phyloP scores from a whole-genome alignment of 1,140 invertebrate genomes.

The Eueides isabella region DNA sequence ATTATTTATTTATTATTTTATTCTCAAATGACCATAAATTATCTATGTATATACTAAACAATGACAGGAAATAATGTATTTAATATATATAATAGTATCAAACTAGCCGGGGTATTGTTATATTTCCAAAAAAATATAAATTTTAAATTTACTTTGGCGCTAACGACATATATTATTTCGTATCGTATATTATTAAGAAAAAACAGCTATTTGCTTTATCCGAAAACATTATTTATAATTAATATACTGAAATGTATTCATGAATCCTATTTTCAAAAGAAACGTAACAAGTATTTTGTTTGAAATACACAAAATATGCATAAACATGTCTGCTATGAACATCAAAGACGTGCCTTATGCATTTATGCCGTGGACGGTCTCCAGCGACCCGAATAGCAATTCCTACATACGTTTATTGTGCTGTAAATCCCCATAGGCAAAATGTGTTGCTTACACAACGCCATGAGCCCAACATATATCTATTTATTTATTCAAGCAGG shows the following conservation, averaged over 20 bases:
- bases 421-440: slow-evolving; percentile 46
- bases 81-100: too few relatives aligned
- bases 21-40: too few relatives aligned
- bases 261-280: not conserved
- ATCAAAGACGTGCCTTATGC: slow-evolving; percentile 31
- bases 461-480: slow-evolving; percentile 17
- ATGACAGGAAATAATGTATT: too few relatives aligned
- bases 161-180: too few relatives aligned
- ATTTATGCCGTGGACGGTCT: slow-evolving; percentile 35
- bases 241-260: not conserved
- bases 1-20: too few relatives aligned
- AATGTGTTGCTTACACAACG: slow-evolving; percentile 24
- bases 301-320: slow-evolving; percentile 23
- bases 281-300: not conserved
- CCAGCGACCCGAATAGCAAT: slow-evolving; percentile 40
- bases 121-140: too few relatives aligned
- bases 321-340: slow-evolving; percentile 22
- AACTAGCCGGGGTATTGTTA: too few relatives aligned
- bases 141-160: too few relatives aligned
- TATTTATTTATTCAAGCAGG: slow-evolving; percentile 35
- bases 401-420: slow-evolving; percentile 57
- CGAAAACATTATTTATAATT: not conserved
- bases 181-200: too few relatives aligned
- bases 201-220: too few relatives aligned
- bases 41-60: too few relatives aligned